Evolutionary conservation across 1,140 invertebrate species (phyloP).

Genomic region (Lethrus apterus): DNA sequence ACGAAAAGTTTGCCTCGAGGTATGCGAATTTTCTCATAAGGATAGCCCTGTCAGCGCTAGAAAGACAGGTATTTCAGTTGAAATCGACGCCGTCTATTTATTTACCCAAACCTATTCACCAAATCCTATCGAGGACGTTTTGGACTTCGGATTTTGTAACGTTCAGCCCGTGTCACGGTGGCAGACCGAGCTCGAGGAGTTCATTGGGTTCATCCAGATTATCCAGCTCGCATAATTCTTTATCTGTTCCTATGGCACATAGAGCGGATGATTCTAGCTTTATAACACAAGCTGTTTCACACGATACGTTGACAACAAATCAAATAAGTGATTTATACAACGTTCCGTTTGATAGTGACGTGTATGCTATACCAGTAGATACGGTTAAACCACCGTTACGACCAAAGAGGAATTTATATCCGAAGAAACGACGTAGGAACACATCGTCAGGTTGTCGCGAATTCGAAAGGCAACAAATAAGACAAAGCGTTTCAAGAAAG

Average conservation of each 20-base stretch:
- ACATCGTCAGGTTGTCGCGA: conserved; percentile 47
- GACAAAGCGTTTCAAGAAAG: conserved; percentile 5
- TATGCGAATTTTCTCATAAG: conserved; percentile 8
- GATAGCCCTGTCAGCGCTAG: conserved; percentile 16
- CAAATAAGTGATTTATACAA: conserved; percentile 78
- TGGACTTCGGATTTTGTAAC: conserved; percentile 56
- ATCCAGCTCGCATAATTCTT: conserved; percentile 73
- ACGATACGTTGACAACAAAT: conserved; percentile 62
- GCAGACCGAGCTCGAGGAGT: conserved; percentile 62
- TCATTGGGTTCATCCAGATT: conserved; percentile 64
- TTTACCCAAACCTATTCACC: conserved; percentile 7
- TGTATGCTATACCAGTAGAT: conserved; percentile 77
- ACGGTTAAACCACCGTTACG: conserved; percentile 55
- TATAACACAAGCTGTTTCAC: conserved; percentile 78
- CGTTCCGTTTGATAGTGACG: conserved; percentile 77
- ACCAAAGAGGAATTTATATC: conserved; percentile 46
- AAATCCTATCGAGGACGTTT: conserved; percentile 43
- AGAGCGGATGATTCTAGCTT: conserved; percentile 75
- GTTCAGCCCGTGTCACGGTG: conserved; percentile 52
- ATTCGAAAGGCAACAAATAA: conserved; percentile 30
- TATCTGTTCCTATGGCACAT: conserved; percentile 58
- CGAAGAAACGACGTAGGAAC: conserved; percentile 51
- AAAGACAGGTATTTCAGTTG: background rate
- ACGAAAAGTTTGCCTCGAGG: conserved; percentile 31
- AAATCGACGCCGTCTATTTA: background rate